Percentiles rank a stretch among this genome's conserved stretches.
phyloP scores from a whole-genome alignment of 2,797 vertebrate genomes.

The Enteromius viviparus region DNA sequence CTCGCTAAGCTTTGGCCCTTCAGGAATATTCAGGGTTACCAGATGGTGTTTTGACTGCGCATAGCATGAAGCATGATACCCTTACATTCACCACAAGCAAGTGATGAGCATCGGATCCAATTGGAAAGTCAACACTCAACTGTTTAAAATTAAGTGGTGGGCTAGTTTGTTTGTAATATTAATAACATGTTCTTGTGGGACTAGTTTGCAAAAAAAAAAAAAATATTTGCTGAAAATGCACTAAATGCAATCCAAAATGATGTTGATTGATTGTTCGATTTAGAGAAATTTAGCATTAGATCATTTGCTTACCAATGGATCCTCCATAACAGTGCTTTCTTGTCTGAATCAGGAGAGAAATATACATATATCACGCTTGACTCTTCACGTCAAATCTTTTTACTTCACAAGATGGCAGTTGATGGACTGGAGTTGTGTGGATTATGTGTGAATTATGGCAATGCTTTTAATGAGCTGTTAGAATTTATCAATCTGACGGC shows the following conservation, averaged over 20 bases:
- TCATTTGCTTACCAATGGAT: neutral
- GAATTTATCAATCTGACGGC: neutral
- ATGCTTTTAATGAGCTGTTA: neutral
- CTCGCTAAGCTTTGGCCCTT: constrained; percentile 5
- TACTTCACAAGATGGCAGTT: neutral
- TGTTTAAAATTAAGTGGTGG: neutral
- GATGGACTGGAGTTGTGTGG: neutral
- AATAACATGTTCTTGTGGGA: neutral
- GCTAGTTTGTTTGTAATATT: constrained; percentile 6
- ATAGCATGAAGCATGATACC: constrained; percentile 47
- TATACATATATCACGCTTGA: neutral
- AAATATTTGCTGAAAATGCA: neutral
- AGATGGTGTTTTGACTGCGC: constrained; percentile 50
- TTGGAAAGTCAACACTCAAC: neutral
- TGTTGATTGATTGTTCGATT: neutral
- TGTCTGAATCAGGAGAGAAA: neutral
- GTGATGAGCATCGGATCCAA: neutral
- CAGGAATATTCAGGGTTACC: constrained; percentile 36
- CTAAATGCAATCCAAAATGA: neutral
- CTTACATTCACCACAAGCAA: constrained; percentile 33
- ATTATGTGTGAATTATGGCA: neutral
- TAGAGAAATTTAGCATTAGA: neutral
- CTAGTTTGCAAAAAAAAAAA: neutral
- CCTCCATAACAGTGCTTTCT: neutral
- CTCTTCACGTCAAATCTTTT: neutral